Conservation (phyloP, 1,140 invertebrate genomes). For the Condylostylus longicornis region DNA sequence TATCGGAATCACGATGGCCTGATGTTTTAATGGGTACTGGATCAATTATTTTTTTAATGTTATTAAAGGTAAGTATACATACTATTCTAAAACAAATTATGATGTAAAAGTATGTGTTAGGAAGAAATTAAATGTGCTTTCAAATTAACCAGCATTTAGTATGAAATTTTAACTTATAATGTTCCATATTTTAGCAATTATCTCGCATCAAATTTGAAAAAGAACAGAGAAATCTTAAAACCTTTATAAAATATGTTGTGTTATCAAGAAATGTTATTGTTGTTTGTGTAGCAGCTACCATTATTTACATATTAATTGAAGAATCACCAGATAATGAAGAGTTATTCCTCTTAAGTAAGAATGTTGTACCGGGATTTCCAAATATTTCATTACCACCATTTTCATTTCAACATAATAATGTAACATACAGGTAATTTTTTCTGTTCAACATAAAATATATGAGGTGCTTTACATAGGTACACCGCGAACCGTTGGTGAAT, state of each 20-base stretch:
- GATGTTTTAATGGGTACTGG: constrained; percentile 53
- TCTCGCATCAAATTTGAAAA: constrained; percentile 12
- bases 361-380: constrained; percentile 49
- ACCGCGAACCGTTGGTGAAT: no score
- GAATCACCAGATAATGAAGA: background rate
- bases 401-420: constrained; percentile 36
- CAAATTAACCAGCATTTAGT: no score
- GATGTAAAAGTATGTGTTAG: no score
- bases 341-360: constrained; percentile 10
- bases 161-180: no score
- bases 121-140: no score
- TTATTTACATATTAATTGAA: constrained; percentile 35
- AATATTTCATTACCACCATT: constrained; percentile 44
- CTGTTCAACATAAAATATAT: no score
- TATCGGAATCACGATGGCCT: constrained; percentile 44
- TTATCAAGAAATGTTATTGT: constrained; percentile 60
- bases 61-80: constrained; percentile 48
- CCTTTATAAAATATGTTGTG: constrained; percentile 49
- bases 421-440: no score
- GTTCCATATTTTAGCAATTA: background rate
- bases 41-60: constrained; percentile 52
- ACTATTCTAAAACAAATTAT: no score
- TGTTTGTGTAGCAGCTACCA: constrained; percentile 47
- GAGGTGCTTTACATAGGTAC: no score
- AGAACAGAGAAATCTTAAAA: constrained; percentile 34